Evolutionary conservation across 2,888 invertebrate species (phyloP).

Genomic region (Agonopterix alstromeriana): DNA sequence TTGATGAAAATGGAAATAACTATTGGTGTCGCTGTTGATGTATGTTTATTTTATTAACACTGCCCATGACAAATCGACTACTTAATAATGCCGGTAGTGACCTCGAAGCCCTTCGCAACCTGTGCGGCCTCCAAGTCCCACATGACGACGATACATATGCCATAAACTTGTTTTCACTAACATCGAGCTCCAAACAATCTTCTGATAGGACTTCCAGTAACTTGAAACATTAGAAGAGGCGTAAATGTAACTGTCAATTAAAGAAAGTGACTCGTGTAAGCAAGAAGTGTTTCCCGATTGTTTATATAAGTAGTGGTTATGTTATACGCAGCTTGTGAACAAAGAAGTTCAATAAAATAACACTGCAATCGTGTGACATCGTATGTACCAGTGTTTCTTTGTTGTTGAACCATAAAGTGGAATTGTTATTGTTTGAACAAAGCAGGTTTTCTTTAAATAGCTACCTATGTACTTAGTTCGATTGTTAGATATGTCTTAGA

Average conservation of each 20-base stretch:
- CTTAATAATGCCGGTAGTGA: conserved; percentile 20
- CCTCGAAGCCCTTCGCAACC: conserved; percentile 70
- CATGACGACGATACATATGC: conserved; percentile 47
- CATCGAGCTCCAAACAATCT: too few relatives aligned
- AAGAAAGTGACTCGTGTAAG: too few relatives aligned
- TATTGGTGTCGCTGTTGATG: too few relatives aligned
- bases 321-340: conserved; percentile 23
- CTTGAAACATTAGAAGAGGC: too few relatives aligned
- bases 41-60: too few relatives aligned
- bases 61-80: too few relatives aligned
- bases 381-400: conserved; percentile 23
- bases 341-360: conserved; percentile 25
- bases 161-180: conserved; percentile 36
- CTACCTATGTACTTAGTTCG: background rate
- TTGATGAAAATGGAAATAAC: too few relatives aligned
- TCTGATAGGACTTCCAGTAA: too few relatives aligned
- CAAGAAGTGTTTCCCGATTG: background rate
- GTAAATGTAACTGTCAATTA: too few relatives aligned
- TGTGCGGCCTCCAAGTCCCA: conserved; percentile 52
- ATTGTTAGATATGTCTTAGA: background rate
- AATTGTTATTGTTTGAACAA: conserved; percentile 21
- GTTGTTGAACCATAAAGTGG: conserved; percentile 26
- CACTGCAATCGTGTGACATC: conserved; percentile 21
- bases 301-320: conserved; percentile 3
- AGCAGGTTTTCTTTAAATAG: conserved; percentile 3